These are phyloP conservation scores for Dissostichus mawsoni DNA, from an alignment of 2,113 vertebrate genomes.

Conservation along the genomic window DNA sequence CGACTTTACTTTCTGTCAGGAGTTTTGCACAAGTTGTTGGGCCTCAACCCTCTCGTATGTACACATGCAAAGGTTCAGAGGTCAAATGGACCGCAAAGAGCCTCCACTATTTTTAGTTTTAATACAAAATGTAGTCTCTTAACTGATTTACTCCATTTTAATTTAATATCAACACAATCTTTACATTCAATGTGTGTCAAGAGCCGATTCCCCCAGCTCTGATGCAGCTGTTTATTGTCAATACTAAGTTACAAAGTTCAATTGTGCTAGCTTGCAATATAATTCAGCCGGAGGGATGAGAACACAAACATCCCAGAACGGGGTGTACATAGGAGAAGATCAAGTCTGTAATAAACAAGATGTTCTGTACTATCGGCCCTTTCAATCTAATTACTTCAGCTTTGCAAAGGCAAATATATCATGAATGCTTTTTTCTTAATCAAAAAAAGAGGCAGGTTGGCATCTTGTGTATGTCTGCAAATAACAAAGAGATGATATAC, in stretches of 20 bases:
- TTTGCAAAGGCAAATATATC: slow-evolving; percentile 35
- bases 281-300: not conserved
- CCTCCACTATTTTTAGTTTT: too few relatives aligned
- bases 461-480: not conserved
- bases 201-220: too few relatives aligned
- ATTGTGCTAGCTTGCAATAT: slow-evolving; percentile 17
- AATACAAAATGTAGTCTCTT: too few relatives aligned
- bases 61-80: too few relatives aligned
- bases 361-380: slow-evolving; percentile 25
- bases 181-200: too few relatives aligned
- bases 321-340: slow-evolving; percentile 9
- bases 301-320: slow-evolving; percentile 1
- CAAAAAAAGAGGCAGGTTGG: not conserved
- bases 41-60: too few relatives aligned
- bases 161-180: too few relatives aligned
- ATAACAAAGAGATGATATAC: not conserved
- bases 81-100: too few relatives aligned
- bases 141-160: too few relatives aligned
- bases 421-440: not conserved
- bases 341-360: slow-evolving; percentile 16
- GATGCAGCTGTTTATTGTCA: not conserved
- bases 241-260: slow-evolving; percentile 9
- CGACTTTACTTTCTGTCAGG: not conserved
- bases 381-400: slow-evolving; percentile 29
- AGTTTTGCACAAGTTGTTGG: too few relatives aligned